Base-by-base conservation (phyloP, 2,113 vertebrate genomes). In the Cavia aperea region DNA sequence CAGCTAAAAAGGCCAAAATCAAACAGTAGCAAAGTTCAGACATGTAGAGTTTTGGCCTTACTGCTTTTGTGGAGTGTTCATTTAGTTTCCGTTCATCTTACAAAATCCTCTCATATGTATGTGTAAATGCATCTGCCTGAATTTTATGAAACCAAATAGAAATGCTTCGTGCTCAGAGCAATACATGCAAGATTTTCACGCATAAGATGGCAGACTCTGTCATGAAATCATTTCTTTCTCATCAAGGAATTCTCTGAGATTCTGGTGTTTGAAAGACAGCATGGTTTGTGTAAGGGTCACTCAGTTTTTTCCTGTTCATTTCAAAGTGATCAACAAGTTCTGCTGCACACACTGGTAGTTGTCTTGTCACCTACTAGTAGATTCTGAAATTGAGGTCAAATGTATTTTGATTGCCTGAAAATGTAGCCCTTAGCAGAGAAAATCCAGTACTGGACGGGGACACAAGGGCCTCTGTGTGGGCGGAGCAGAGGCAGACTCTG, bases 171-270 rank as follows among this genome's bases (percentile, higher is more conserved):
- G 60, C 72, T 85, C 54, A 63, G 62, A 85, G 26, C 36, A 66
- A 81, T 68, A 70, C 13, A 49, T n/a, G 43, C 43, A 87, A 72
- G 26, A 84, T 66, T 77, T 93, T 81, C 75, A 58, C 63, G 85
- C 81, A 46, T 49, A 84, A 90, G 91, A 72, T 62, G 54, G 65
- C 73, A 89, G 89, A 87, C 19, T 93, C 66, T 73, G 68, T 21
- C 70, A 39, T 63, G 60, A 91, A 66, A 33, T 7, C 56, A 58
- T 81, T 95, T 81, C 81, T 89, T 95, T 75, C 90, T 93, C 87
- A 96, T 96, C 92, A 95, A 86, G 81, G n/a, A 84, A 90, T 66
- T 88, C 51, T 85, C 63, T 77, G 39, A 73, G 68, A 89, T 86
- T 66, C 54, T 87, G 75, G 84, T 77, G 89, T 95, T 72, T 39